These are phyloP conservation scores for Thamnophis elegans DNA, from an alignment of 2,797 vertebrate genomes.

Conservation along the genomic window DNA sequence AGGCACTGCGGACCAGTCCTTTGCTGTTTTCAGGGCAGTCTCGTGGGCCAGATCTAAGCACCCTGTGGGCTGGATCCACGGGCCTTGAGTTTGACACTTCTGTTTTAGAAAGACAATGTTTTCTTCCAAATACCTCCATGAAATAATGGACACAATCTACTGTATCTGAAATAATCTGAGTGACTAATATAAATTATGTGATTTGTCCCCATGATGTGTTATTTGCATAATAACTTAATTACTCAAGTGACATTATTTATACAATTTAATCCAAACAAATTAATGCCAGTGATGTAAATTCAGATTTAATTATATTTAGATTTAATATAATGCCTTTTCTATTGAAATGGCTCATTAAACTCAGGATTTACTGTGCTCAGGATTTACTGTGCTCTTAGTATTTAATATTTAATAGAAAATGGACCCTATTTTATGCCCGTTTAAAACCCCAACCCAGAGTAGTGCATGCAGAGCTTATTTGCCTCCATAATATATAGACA, in stretches of 20 bases:
- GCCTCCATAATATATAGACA: neutral
- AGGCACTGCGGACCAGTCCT: no score
- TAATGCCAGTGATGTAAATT: neutral
- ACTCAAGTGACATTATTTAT: neutral
- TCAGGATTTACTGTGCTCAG: neutral
- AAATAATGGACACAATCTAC: neutral
- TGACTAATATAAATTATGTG: neutral
- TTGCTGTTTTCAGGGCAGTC: no score
- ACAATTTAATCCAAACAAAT: neutral
- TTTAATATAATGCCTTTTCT: neutral
- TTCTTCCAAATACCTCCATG: neutral
- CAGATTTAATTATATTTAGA: neutral
- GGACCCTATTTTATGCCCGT: neutral
- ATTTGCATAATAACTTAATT: neutral
- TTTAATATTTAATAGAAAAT: neutral
- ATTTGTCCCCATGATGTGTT: neutral
- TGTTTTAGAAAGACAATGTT: neutral
- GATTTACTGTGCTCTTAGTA: neutral
- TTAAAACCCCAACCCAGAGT: neutral
- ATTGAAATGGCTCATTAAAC: neutral
- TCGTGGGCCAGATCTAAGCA: no score
- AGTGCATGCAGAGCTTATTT: neutral
- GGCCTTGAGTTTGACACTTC: no score
- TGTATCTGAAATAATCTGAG: neutral
- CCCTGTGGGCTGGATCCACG: no score